These are phyloP conservation scores for Drosophila equinoxialis DNA, from an alignment of 1,140 invertebrate species.

Conservation along the genomic window DNA sequence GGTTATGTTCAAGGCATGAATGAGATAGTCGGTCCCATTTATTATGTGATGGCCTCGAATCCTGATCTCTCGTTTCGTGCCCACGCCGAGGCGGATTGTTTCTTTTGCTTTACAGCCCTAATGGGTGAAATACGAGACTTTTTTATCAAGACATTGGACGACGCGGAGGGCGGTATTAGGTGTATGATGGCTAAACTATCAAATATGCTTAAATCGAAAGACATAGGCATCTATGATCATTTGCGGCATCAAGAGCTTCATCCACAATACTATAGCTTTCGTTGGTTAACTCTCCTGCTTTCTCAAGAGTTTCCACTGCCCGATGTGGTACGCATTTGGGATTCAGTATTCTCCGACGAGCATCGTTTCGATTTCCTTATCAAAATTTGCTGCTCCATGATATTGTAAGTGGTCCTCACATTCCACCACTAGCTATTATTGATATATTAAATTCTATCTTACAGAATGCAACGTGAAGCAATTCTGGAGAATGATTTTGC, in stretches of 20 bases:
- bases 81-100: slow-evolving; percentile 97
- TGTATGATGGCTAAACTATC: slow-evolving; percentile 92
- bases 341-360: slow-evolving; percentile 95
- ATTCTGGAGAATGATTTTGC: slow-evolving; percentile 94
- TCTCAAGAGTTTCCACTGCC: slow-evolving; percentile 99
- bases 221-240: slow-evolving; percentile 89
- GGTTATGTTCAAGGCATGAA: slow-evolving; percentile 99
- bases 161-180: slow-evolving; percentile 94
- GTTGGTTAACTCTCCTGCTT: slow-evolving; percentile 96
- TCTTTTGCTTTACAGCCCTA: slow-evolving; percentile 98
- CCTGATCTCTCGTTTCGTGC: slow-evolving; percentile 92
- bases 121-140: slow-evolving; percentile 99
- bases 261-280: slow-evolving; percentile 94
- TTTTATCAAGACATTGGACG: slow-evolving; percentile 97
- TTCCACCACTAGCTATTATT: neutral
- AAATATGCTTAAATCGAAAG: slow-evolving; percentile 89
- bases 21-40: slow-evolving; percentile 99
- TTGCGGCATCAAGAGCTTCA: slow-evolving; percentile 93
- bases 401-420: slow-evolving; percentile 88
- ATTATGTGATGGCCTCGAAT: slow-evolving; percentile 98
- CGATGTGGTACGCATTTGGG: slow-evolving; percentile 98
- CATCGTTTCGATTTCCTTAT: slow-evolving; percentile 95
- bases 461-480: slow-evolving; percentile 91
- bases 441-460: slow-evolving; percentile 7
- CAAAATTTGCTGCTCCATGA: slow-evolving; percentile 97